A percentile compares a stretch with the other conserved stretches of the same genome.
Evolutionary conservation across 2,113 vertebrate genomes (phyloP).

Genomic region (Gobius niger): DNA sequence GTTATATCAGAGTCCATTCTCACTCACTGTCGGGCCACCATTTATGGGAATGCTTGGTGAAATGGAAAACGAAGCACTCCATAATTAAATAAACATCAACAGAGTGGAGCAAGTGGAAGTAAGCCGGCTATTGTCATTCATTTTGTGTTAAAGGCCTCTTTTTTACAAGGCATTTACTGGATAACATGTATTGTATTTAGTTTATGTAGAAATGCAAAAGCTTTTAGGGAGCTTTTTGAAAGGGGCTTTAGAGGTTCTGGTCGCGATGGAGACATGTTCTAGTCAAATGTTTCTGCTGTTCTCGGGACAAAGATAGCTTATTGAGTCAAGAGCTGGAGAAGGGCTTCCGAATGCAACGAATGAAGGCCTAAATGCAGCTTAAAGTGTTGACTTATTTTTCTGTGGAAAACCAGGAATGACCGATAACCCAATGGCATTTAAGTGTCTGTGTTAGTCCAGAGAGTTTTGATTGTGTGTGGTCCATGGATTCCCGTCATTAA

Average conservation of each 20-base stretch:
- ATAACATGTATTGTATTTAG: too few relatives aligned
- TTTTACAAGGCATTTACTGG: neutral
- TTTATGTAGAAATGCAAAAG: too few relatives aligned
- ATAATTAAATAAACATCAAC: constrained; percentile 36
- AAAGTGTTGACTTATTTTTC: neutral
- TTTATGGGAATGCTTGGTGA: constrained; percentile 5
- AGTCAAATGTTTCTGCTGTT: too few relatives aligned
- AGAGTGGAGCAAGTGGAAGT: constrained; percentile 36
- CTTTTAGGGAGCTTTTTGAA: too few relatives aligned
- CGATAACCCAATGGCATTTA: neutral
- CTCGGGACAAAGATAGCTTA: too few relatives aligned
- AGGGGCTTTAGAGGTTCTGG: too few relatives aligned
- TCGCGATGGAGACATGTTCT: too few relatives aligned
- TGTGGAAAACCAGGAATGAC: neutral
- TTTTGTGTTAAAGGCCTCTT: constrained; percentile 1
- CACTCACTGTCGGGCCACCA: neutral
- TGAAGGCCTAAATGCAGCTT: too few relatives aligned
- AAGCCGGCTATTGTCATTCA: constrained; percentile 33
- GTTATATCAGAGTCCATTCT: neutral
- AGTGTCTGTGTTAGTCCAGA: constrained; percentile 24
- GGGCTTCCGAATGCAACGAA: too few relatives aligned
- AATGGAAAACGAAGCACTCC: neutral
- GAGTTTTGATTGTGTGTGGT: constrained; percentile 47
- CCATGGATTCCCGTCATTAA: constrained; percentile 19
- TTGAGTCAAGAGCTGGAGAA: too few relatives aligned